A percentile compares a stretch with the other conserved stretches of the same genome.
Evolutionary conservation across 2,113 vertebrate genomes (phyloP).

Genomic region (Tragelaphus buxtoni): DNA sequence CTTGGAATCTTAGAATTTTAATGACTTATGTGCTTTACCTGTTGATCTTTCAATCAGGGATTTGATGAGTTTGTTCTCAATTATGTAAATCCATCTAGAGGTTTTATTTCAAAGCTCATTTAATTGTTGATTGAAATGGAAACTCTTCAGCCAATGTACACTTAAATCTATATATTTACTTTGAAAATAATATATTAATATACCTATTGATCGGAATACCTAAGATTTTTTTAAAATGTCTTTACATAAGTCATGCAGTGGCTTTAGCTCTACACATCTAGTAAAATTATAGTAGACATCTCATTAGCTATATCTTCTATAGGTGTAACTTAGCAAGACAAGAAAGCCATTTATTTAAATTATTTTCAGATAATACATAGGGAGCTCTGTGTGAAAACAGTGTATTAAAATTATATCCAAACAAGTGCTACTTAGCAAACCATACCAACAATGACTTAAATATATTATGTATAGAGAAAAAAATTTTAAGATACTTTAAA

Average conservation of each 20-base stretch:
- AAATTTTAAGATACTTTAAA: not conserved
- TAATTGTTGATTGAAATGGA: not conserved
- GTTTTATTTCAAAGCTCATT: not conserved
- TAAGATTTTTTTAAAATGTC: not conserved
- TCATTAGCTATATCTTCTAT: not conserved
- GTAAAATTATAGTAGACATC: not conserved
- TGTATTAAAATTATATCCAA: constrained; percentile 29
- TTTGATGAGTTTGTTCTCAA: not conserved
- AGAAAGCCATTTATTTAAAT: not conserved
- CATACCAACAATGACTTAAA: not conserved
- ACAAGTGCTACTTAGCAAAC: constrained; percentile 38
- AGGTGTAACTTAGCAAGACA: not conserved
- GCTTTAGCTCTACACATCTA: not conserved
- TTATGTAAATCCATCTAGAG: not conserved
- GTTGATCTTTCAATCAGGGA: not conserved
- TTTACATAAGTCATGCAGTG: not conserved
- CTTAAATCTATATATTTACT: not conserved
- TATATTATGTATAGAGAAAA: not conserved
- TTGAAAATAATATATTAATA: not conserved
- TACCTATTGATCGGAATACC: not conserved
- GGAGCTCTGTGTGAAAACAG: not conserved
- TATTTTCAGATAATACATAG: not conserved
- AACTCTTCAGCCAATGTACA: not conserved
- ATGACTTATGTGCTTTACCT: not conserved
- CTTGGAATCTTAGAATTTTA: not conserved